Conservation (phyloP, 35 echinoderm and acorn worm species). For the Ophioderma brevispina region DNA sequence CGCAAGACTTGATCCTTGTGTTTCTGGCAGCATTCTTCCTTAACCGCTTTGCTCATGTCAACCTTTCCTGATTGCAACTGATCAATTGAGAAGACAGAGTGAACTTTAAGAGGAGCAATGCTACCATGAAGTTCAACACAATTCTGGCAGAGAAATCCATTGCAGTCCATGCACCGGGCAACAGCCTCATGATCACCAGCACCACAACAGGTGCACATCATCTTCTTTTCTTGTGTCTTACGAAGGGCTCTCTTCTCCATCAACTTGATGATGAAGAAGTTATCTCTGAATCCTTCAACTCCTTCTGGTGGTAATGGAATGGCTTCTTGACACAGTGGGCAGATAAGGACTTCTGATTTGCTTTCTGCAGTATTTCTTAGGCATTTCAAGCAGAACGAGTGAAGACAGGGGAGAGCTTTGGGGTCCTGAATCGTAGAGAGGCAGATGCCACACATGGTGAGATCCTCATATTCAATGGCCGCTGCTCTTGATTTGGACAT, state of each 20-base stretch:
- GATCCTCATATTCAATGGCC: not conserved
- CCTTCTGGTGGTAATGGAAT: not conserved
- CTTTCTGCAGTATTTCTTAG: not conserved
- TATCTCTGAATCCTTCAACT: not conserved
- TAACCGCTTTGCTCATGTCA: not conserved
- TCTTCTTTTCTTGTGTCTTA: not conserved
- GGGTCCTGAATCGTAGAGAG: not conserved
- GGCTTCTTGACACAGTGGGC: not conserved
- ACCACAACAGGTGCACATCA: not conserved
- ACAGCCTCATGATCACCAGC: not conserved
- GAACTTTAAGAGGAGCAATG: not conserved
- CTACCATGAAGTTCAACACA: not conserved
- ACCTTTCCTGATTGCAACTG: not conserved
- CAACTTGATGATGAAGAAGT: not conserved
- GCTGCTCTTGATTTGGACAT: not conserved
- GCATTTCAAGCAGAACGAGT: conserved; percentile 1
- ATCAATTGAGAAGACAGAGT: not conserved
- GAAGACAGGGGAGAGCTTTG: not conserved
- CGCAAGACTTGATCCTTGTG: not conserved
- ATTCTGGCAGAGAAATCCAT: not conserved
- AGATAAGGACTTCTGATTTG: not conserved
- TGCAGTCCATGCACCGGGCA: conserved; percentile 10
- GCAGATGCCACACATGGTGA: not conserved
- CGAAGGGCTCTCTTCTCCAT: not conserved
- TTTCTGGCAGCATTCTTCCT: not conserved